A percentile compares a stretch with the other conserved stretches of the same genome.
Evolutionary conservation across 2,113 vertebrate genomes (phyloP).

Genomic region (Perognathus longimembris): DNA sequence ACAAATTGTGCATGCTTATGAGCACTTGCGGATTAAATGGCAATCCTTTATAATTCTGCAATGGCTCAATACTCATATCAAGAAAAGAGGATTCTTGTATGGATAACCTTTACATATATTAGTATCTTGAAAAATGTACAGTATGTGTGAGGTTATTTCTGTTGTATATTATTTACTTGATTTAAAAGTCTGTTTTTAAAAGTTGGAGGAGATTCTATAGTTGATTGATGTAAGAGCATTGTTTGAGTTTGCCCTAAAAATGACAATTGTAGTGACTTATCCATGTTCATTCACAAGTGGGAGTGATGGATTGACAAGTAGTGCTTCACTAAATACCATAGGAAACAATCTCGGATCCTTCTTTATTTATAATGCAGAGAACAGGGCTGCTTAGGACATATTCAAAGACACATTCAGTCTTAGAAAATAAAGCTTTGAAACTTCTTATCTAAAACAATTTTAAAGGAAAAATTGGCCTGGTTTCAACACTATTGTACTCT

Average conservation of each 20-base stretch:
- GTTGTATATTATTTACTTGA: not conserved
- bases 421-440: not conserved
- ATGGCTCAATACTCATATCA: not conserved
- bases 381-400: not conserved
- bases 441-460: constrained; percentile 21
- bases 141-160: not conserved
- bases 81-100: constrained; percentile 22
- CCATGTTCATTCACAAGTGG: constrained; percentile 21
- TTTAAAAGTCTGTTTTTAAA: not conserved
- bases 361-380: not conserved
- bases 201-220: not conserved
- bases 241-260: constrained; percentile 39
- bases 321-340: not conserved
- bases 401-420: constrained; percentile 17
- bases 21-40: not conserved
- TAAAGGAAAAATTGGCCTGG: not conserved
- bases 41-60: not conserved
- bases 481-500: constrained; percentile 1
- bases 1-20: not conserved
- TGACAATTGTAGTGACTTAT: constrained; percentile 26
- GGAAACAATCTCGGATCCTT: not conserved
- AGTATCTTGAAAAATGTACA: not conserved
- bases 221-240: not conserved
- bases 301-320: constrained; percentile 27
- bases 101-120: not conserved